Percentiles rank a stretch among this genome's conserved stretches.
phyloP scores from a whole-genome alignment of 2,797 vertebrate species.

The Sarcophilus harrisii region DNA sequence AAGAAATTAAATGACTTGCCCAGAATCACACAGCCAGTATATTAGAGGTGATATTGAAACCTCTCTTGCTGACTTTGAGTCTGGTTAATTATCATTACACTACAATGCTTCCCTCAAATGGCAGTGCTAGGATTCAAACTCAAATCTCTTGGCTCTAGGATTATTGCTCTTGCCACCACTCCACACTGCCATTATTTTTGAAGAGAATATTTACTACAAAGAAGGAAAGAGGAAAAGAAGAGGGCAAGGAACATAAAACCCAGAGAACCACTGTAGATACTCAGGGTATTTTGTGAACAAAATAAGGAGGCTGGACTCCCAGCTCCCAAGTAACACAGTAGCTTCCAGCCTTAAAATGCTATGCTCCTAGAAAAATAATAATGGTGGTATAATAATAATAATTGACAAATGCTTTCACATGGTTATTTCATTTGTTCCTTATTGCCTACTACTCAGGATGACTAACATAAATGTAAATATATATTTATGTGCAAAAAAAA shows the following conservation, averaged over 20 bases:
- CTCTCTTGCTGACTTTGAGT: no score
- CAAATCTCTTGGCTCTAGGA: no score
- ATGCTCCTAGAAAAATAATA: not conserved
- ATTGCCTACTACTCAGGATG: not conserved
- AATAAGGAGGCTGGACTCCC: not conserved
- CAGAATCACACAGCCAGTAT: no score
- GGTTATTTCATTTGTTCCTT: not conserved
- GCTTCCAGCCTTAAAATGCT: not conserved
- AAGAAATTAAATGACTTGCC: no score
- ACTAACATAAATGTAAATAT: not conserved
- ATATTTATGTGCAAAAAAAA: not conserved
- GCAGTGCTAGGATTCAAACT: rapidly evolving
- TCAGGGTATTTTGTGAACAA: not conserved
- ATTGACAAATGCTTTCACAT: not conserved
- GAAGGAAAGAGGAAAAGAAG: no score
- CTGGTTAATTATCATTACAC: no score
- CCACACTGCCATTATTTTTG: not conserved
- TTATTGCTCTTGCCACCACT: not conserved
- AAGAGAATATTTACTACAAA: not conserved
- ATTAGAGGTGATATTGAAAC: no score
- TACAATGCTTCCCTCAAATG: no score
- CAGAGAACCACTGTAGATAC: not conserved
- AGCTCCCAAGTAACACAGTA: not conserved
- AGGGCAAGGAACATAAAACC: no score
- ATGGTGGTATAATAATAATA: not conserved